Base-by-base conservation (phyloP, 2,888 invertebrate species). In the Plagodis dolabraria region DNA sequence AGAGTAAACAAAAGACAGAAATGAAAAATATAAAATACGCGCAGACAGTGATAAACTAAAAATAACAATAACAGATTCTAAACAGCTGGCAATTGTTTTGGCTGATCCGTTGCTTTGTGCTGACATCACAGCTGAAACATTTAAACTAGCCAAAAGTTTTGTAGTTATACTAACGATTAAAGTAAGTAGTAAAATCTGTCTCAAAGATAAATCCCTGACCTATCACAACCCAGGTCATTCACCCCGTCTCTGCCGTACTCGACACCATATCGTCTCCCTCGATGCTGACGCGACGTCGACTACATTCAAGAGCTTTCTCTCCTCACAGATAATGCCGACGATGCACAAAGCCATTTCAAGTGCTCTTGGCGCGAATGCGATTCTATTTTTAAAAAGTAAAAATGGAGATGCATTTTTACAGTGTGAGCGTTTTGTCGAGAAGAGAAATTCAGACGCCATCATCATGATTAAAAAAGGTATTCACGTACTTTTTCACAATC, bases 321-420 rank as follows among this genome's bases (percentile, higher is more conserved):
- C 54, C 46, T 48, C 55, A 22, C 36, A 82, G 87, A 87, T 85
- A 86, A 82, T 82, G 76, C 71, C 79, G 56, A 36, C 60, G 74
- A 65, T 63, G 76, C 80, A 83, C 86, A 86, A 86, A 86, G 83
- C 74, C 71, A 71, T 48, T 75, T 79, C 77, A 71, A 89, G 86
- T 73, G 77, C 80, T 61, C 80, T 83, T 49, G 46, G 33, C 56
- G 36, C 77, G 60, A 72, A 68, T 75, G 79, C 79, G 74, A 79
- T 80, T 85, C 83, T 82, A 82, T 85, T 87, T 85, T 82, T 83
- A 79, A 85, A 78, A 84, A 82, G 51, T 60, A 63, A 61, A 87
- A 85, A 76, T 76, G 74, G 67, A 57, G 65, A 72, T 76, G 76
- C 77, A 76, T 78, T 81, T 79, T 77, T 64, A 56, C 63, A 60